Percentiles rank a stretch among this genome's conserved stretches.
Evolutionary conservation across 2,797 vertebrate genomes (phyloP).

Genomic region (Hyperoplus immaculatus): DNA sequence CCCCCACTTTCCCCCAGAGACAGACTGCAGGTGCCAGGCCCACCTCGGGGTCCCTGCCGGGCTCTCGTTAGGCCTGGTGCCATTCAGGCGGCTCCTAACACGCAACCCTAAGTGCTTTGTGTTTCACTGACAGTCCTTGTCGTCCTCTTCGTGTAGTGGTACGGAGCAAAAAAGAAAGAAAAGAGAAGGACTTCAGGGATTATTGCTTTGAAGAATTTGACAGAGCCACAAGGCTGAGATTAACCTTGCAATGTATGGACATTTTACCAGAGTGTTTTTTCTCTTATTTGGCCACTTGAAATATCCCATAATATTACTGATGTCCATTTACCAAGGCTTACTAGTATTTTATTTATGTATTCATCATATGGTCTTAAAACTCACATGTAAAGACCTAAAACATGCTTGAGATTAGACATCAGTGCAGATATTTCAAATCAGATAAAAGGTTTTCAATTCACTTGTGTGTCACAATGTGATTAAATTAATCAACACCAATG

Average conservation of each 20-base stretch:
- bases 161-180: conserved; percentile 19
- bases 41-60: conserved; percentile 76
- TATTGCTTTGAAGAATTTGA: conserved; percentile 52
- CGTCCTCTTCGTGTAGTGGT: conserved; percentile 60
- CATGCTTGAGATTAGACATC: background rate
- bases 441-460: background rate
- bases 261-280: background rate
- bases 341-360: background rate
- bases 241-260: conserved; percentile 21
- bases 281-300: background rate
- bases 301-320: background rate
- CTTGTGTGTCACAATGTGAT: background rate
- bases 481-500: background rate
- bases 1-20: conserved; percentile 47
- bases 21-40: conserved; percentile 79
- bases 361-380: background rate
- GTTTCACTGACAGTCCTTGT: conserved; percentile 76
- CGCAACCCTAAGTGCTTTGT: conserved; percentile 75
- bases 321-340: background rate
- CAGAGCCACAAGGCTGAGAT: conserved; percentile 37
- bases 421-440: background rate
- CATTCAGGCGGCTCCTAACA: conserved; percentile 78
- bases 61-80: conserved; percentile 78
- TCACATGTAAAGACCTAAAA: background rate
- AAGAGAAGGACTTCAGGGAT: conserved; percentile 58